phyloP scores from a whole-genome alignment of 2,113 vertebrate species.

The Craseonycteris thonglongyai region DNA sequence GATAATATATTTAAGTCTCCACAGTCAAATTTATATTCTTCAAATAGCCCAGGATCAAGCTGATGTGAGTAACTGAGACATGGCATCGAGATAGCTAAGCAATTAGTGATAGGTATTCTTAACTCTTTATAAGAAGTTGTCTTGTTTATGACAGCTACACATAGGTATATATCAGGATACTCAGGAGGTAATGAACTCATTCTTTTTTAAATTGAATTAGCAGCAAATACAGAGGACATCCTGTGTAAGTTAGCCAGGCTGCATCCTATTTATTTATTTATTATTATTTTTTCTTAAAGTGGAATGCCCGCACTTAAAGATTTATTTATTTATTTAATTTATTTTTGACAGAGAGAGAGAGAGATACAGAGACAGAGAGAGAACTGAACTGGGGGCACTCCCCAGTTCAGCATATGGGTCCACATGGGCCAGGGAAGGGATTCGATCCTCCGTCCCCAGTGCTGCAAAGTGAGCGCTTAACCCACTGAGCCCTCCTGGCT shows the following conservation, averaged over 20 bases:
- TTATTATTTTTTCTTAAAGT: too few relatives aligned
- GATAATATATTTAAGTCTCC: neutral
- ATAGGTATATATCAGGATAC: neutral
- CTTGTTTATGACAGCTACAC: neutral
- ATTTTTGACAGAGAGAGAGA: too few relatives aligned
- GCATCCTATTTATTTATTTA: neutral
- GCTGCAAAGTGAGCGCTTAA: too few relatives aligned
- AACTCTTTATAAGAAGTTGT: neutral
- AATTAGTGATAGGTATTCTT: neutral
- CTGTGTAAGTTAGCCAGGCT: neutral
- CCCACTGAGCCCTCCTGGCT: too few relatives aligned
- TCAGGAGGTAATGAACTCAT: neutral
- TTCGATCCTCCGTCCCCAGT: too few relatives aligned
- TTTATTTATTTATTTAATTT: too few relatives aligned
- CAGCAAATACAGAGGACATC: neutral
- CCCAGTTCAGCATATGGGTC: too few relatives aligned
- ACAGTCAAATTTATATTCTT: neutral
- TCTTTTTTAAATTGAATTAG: neutral
- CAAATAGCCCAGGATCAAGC: neutral
- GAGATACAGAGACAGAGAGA: too few relatives aligned
- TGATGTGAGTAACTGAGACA: neutral
- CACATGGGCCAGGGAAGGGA: too few relatives aligned
- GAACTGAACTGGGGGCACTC: too few relatives aligned
- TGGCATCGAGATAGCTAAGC: neutral
- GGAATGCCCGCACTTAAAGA: too few relatives aligned